Base-by-base conservation (phyloP, 2,797 vertebrate genomes). In the Poeciliopsis turneri region DNA sequence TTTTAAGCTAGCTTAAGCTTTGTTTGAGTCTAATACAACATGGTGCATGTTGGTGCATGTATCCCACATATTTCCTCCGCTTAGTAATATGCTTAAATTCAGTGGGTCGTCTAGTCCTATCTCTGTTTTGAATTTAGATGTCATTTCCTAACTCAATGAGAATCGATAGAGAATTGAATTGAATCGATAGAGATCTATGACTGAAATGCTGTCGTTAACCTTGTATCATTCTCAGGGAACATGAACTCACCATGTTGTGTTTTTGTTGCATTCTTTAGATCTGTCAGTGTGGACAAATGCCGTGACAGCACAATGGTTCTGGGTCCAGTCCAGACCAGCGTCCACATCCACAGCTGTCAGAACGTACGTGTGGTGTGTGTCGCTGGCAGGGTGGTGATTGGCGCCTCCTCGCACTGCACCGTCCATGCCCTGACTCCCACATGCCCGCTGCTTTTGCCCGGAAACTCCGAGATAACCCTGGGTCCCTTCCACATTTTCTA, bases 401-500 rank as follows among this genome's bases (percentile, higher is more conserved):
- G 96, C 0, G 95, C 96, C 41, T 99, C 97, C 0, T 89, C 92
- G 0, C 86, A 73, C 71, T 99, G 97, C 71, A 95, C 93, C 1
- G 85, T 99, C 85, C 95, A 99, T 57, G 66, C 93, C 13, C 93
- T 99, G 76, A 98, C 97, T 0, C 97, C 98, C 71, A 97, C 96
- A 0, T 95, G 94, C 55, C 98, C 98, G 18, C 93, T 99, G 76
- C 93, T 99, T 73, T 94, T 99, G 15, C 95, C 96, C 0, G 98
- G 98, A 23, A 99, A 99, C 87, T 81, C 90, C 3, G 92, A 90
- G 12, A 91, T 97, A 61, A 97, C 95, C 28, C 95, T 99, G 81
- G 98, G 96, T 47, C 98, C 98, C 53, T 99, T 96, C 92, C 97
- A 99, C 90, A 98, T 97, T 0, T 95, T 98, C 84, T 99, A 99